Conservation (phyloP, 2,113 vertebrate species). For the Hemichromis elongatus region DNA sequence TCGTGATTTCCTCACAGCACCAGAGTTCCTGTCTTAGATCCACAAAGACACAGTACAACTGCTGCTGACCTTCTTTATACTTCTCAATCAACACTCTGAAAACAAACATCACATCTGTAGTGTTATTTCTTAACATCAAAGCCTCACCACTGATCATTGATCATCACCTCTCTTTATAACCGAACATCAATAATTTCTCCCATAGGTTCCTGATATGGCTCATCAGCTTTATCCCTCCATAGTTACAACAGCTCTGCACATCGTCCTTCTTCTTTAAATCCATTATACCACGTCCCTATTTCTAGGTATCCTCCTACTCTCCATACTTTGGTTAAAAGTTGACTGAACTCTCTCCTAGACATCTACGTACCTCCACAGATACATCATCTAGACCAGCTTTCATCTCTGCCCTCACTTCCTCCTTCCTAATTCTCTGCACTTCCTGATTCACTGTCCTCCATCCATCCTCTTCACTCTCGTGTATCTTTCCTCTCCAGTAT, state of each 20-base stretch:
- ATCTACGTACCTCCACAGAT: not conserved
- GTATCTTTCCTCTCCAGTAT: not conserved
- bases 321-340: not conserved
- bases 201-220: not conserved
- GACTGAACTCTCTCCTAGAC: not conserved
- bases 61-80: not conserved
- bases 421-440: too few relatives aligned
- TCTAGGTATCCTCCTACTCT: not conserved
- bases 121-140: not conserved
- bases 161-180: not conserved
- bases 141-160: not conserved
- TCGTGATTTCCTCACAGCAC: not conserved
- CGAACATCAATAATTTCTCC: rapidly evolving
- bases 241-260: not conserved
- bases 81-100: not conserved
- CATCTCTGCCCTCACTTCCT: not conserved
- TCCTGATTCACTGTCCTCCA: not conserved
- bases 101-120: not conserved
- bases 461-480: not conserved
- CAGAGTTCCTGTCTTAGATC: not conserved
- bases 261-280: not conserved
- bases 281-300: not conserved
- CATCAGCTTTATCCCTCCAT: not conserved
- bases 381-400: rapidly evolving
- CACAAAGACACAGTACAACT: not conserved